Percentiles rank a stretch among this genome's conserved stretches.
These are phyloP conservation scores for Clavelina lepadiformis DNA, from an alignment of 23 tunicate species.

Conservation along the genomic window DNA sequence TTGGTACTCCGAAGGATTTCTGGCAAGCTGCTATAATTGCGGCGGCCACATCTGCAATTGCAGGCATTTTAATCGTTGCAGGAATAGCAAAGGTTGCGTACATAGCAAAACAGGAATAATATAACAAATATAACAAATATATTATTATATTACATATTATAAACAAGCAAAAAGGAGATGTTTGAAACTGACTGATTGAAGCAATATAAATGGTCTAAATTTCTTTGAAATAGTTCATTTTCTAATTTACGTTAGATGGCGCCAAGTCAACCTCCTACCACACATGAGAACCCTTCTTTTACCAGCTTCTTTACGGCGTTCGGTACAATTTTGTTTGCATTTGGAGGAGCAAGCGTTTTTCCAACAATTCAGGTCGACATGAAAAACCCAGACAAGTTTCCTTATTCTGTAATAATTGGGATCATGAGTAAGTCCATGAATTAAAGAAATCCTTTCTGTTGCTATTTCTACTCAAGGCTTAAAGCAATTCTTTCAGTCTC, in stretches of 20 bases:
- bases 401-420: constrained; percentile 52
- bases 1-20: constrained; percentile 93
- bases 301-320: constrained; percentile 65
- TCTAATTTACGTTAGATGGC: constrained; percentile 24
- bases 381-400: constrained; percentile 81
- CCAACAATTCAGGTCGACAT: constrained; percentile 94
- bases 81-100: constrained; percentile 42
- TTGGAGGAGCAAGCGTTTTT: constrained; percentile 87
- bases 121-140: too few relatives aligned
- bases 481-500: too few relatives aligned
- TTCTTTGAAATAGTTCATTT: not conserved
- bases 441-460: too few relatives aligned
- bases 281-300: constrained; percentile 55
- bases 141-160: too few relatives aligned
- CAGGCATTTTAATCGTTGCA: constrained; percentile 48
- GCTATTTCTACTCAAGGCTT: too few relatives aligned
- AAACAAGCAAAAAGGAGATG: too few relatives aligned
- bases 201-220: too few relatives aligned
- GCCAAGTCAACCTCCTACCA: constrained; percentile 3
- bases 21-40: constrained; percentile 88
- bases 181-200: too few relatives aligned
- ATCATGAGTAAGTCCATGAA: constrained; percentile 67
- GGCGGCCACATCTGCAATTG: constrained; percentile 62
- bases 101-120: too few relatives aligned
- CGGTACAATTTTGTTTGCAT: constrained; percentile 83